Conservation (phyloP, 2,888 invertebrate genomes). For the Odontocolon sp. region DNA sequence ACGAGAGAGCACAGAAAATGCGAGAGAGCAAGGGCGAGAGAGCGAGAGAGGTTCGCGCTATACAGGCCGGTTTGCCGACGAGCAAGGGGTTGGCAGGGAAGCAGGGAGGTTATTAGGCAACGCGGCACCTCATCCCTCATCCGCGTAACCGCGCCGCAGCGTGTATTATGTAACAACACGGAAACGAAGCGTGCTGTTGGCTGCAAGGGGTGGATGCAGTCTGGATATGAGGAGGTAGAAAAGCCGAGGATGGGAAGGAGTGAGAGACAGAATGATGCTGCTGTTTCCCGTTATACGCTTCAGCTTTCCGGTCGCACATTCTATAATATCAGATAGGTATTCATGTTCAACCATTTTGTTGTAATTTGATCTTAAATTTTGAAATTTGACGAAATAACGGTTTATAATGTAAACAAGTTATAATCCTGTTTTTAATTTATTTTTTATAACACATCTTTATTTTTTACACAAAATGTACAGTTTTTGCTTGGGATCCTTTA, state of each 20-base stretch:
- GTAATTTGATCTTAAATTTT: constrained; percentile 12
- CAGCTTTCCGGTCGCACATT: constrained; percentile 34
- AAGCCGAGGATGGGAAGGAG: constrained; percentile 32
- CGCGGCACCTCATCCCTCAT: constrained; percentile 80
- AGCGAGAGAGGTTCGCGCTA: constrained; percentile 61
- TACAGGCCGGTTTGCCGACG: constrained; percentile 61
- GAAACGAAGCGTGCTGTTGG: constrained; percentile 77
- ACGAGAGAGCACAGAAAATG: constrained; percentile 34
- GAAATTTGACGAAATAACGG: too few relatives aligned
- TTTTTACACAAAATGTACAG: too few relatives aligned
- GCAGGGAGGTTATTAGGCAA: constrained; percentile 79
- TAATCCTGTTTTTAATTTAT: too few relatives aligned
- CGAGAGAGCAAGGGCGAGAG: constrained; percentile 34
- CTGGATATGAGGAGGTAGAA: constrained; percentile 51
- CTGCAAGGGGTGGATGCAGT: constrained; percentile 63
- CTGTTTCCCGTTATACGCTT: constrained; percentile 26
- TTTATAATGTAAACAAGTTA: too few relatives aligned
- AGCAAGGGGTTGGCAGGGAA: constrained; percentile 66
- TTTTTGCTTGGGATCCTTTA: too few relatives aligned
- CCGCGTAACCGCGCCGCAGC: constrained; percentile 79
- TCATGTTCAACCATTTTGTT: background rate
- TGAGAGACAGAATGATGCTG: constrained; percentile 8
- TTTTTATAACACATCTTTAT: too few relatives aligned
- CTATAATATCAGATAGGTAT: constrained; percentile 5
- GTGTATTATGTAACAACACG: constrained; percentile 81